Evolutionary conservation across 2,888 invertebrate species (phyloP).

Genomic region (Apomyelois bistriatella): DNA sequence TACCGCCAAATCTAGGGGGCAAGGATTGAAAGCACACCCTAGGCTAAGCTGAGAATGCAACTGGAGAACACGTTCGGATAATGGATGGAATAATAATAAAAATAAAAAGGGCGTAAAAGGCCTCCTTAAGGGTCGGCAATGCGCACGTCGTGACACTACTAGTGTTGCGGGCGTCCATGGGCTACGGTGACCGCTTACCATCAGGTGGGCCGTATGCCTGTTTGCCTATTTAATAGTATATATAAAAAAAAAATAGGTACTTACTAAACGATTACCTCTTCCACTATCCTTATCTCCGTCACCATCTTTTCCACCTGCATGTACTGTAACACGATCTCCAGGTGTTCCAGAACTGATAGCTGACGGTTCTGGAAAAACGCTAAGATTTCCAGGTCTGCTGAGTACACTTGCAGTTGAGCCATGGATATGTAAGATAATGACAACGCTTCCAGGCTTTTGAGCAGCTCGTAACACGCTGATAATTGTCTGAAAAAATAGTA

Average conservation of each 20-base stretch:
- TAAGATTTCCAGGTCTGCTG: constrained; percentile 21
- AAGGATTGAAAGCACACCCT: too few species aligned
- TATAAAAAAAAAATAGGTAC: constrained; percentile 25
- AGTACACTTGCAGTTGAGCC: constrained; percentile 22
- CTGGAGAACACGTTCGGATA: too few species aligned
- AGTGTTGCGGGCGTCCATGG: too few species aligned
- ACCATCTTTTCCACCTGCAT: constrained; percentile 43
- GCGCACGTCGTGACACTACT: too few species aligned
- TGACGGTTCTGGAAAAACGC: constrained; percentile 35
- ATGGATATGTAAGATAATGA: constrained; percentile 35
- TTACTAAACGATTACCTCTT: constrained; percentile 42
- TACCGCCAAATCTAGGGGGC: too few species aligned
- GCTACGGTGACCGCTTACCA: too few species aligned
- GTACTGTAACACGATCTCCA: constrained; percentile 45
- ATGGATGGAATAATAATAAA: too few species aligned
- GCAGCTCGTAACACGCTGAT: constrained; percentile 50
- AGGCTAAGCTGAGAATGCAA: too few species aligned
- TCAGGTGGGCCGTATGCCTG: too few species aligned
- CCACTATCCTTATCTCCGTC: constrained; percentile 30
- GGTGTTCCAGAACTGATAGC: constrained; percentile 40
- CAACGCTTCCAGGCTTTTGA: constrained; percentile 51
- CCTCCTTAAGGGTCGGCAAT: too few species aligned
- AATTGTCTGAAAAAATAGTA: constrained; percentile 45
- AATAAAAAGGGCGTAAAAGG: too few species aligned
- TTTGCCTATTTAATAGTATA: too few species aligned